phyloP scores from a whole-genome alignment of 92 coral and sea anemone genomes.

The Porites lobata region DNA sequence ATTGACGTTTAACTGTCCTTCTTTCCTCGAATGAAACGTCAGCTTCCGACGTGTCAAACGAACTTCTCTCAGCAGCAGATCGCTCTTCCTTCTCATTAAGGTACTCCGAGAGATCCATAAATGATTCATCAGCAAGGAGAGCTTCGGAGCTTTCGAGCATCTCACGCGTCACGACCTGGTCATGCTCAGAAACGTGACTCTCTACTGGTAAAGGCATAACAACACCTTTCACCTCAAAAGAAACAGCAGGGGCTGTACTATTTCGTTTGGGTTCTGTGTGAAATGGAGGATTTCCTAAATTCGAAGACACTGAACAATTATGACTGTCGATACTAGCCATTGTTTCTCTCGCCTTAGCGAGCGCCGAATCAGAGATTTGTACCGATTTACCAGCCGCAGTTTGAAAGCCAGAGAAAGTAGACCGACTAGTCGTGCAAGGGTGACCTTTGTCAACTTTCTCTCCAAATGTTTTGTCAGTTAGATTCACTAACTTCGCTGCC shows the following conservation, averaged over 20 bases:
- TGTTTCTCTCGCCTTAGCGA: constrained; percentile 71
- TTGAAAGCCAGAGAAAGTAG: constrained; percentile 61
- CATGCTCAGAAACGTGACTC: constrained; percentile 7
- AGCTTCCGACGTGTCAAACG: background rate
- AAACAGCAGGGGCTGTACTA: background rate
- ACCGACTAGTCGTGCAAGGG: background rate
- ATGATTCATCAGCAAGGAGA: constrained; percentile 81
- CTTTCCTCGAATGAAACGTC: constrained; percentile 2
- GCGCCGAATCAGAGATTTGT: constrained; percentile 76
- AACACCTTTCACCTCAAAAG: background rate
- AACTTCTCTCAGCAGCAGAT: background rate
- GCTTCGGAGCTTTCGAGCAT: constrained; percentile 85
- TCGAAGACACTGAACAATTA: background rate
- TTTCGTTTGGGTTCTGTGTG: background rate
- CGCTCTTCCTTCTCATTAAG: constrained; percentile 19
- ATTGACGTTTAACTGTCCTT: background rate
- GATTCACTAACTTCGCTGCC: constrained; percentile 31
- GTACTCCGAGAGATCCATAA: constrained; percentile 58
- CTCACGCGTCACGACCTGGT: constrained; percentile 77
- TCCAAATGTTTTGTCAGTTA: background rate
- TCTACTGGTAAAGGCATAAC: background rate
- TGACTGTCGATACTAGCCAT: constrained; percentile 48
- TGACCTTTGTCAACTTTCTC: background rate
- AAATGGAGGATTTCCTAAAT: background rate
- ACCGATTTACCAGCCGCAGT: constrained; percentile 85